Evolutionary conservation across 2,797 vertebrate species (phyloP).

Genomic region (Potorous gilbertii): DNA sequence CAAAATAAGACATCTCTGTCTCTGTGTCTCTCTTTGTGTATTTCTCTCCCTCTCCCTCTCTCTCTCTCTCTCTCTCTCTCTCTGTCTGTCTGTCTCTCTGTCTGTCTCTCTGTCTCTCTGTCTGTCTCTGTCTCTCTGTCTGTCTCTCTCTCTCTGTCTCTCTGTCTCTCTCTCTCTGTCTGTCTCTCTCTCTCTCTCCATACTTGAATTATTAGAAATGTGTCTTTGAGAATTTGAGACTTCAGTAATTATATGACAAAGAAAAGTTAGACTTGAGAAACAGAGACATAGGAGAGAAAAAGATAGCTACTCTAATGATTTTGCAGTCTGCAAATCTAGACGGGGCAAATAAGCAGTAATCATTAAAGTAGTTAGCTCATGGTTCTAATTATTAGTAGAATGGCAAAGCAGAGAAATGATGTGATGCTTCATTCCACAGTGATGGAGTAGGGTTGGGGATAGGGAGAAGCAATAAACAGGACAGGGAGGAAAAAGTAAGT

Average conservation of each 20-base stretch:
- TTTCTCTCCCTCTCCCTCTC: no score
- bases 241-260: neutral
- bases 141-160: no score
- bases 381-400: neutral
- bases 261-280: neutral
- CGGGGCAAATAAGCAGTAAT: neutral
- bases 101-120: no score
- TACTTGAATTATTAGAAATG: neutral
- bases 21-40: no score
- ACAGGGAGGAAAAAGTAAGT: neutral
- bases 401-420: neutral
- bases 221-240: neutral
- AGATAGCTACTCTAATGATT: neutral
- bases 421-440: neutral
- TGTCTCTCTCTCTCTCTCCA: no score
- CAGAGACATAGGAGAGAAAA: neutral
- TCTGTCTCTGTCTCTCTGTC: no score
- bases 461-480: neutral
- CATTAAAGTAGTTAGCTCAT: neutral
- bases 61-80: no score
- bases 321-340: neutral
- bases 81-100: no score
- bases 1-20: neutral
- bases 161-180: no score
- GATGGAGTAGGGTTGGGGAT: neutral